Conservation (phyloP, 2,888 invertebrate genomes). For the Mythimna lalbum region DNA sequence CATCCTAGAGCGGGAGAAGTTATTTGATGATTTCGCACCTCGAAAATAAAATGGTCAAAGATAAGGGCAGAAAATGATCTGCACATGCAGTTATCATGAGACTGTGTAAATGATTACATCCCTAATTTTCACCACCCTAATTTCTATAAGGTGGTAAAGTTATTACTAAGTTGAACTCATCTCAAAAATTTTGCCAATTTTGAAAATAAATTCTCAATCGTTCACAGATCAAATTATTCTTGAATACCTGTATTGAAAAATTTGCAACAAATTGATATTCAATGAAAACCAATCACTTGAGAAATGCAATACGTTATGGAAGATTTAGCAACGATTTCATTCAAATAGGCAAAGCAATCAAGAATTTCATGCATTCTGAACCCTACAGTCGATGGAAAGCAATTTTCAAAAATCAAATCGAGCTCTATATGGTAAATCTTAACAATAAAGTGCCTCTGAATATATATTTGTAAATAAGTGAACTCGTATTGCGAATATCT, state of each 20-base stretch:
- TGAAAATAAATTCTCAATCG: not conserved
- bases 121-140: too few relatives aligned
- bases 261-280: not conserved
- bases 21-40: too few relatives aligned
- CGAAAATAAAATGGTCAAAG: too few relatives aligned
- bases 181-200: not conserved
- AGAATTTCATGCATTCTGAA: slow-evolving; percentile 19
- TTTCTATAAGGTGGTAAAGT: too few relatives aligned
- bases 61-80: too few relatives aligned
- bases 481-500: slow-evolving; percentile 5
- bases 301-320: slow-evolving; percentile 19
- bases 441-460: not conserved
- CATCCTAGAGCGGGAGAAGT: too few relatives aligned
- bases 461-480: slow-evolving; percentile 24
- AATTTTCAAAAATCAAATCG: slow-evolving; percentile 34
- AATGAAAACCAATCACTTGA: slow-evolving; percentile 17
- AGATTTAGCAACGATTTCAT: slow-evolving; percentile 12
- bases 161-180: too few relatives aligned
- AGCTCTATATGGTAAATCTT: slow-evolving; percentile 10
- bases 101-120: too few relatives aligned
- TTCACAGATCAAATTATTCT: not conserved
- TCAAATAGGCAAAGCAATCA: not conserved
- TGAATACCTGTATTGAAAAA: not conserved
- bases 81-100: too few relatives aligned
- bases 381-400: not conserved